These are phyloP conservation scores for Nycticebus coucang DNA, from an alignment of 2,113 vertebrate genomes.

Conservation along the genomic window DNA sequence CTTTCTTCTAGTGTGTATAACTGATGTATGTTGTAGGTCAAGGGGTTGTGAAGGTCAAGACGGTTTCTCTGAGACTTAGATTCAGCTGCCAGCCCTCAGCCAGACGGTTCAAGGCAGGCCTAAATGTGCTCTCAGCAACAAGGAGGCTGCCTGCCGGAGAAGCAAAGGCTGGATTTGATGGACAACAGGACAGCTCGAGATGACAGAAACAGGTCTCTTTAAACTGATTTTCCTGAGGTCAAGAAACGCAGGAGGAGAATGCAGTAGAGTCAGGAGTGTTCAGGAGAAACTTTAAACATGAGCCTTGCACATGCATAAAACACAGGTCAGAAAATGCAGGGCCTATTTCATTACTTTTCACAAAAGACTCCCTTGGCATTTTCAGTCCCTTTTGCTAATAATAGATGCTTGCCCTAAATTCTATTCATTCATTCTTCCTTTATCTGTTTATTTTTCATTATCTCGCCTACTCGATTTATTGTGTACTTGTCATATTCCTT, in stretches of 20 bases:
- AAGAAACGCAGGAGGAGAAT: background rate
- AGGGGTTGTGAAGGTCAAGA: background rate
- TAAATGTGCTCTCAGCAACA: background rate
- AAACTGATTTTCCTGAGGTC: background rate
- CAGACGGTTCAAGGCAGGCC: background rate
- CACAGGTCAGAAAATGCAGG: background rate
- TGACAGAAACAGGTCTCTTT: background rate
- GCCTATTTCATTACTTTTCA: background rate
- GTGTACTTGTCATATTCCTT: background rate
- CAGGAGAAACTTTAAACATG: background rate
- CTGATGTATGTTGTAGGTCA: background rate
- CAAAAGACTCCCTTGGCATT: background rate
- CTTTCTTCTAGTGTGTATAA: background rate
- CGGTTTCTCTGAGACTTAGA: background rate
- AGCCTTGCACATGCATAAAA: background rate
- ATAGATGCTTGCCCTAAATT: background rate
- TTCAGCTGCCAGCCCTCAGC: background rate
- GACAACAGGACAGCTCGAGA: background rate
- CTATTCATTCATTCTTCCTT: background rate
- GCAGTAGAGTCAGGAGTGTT: background rate
- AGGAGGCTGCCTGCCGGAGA: background rate
- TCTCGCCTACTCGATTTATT: background rate
- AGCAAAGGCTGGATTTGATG: background rate
- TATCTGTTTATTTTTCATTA: background rate
- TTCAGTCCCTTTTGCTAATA: background rate